Percentiles rank a stretch among this genome's conserved stretches.
Evolutionary conservation across 2,888 invertebrate species (phyloP).

Genomic region (Acleris laterana): DNA sequence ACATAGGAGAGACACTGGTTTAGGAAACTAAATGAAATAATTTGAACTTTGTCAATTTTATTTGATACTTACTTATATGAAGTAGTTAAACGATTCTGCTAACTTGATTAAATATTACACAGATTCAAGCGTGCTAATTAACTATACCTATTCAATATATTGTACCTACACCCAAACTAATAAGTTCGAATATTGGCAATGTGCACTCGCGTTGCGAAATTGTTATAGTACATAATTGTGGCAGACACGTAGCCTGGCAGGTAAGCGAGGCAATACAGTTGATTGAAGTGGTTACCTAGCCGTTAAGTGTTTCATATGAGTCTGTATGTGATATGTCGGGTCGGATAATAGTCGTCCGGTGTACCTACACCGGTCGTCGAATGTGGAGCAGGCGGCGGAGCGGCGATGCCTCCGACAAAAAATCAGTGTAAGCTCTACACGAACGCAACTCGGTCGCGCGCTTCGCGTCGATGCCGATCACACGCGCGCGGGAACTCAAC

Average conservation of each 20-base stretch:
- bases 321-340: slow-evolving; percentile 51
- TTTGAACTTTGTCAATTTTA: too few relatives aligned
- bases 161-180: slow-evolving; percentile 51
- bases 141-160: slow-evolving; percentile 10
- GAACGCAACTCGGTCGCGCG: slow-evolving; percentile 74
- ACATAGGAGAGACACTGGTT: too few relatives aligned
- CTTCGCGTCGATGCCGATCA: slow-evolving; percentile 46
- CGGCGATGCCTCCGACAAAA: slow-evolving; percentile 81
- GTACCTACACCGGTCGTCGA: slow-evolving; percentile 77
- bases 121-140: slow-evolving; percentile 9
- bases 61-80: neutral
- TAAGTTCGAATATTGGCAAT: slow-evolving; percentile 61
- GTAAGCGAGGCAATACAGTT: slow-evolving; percentile 68
- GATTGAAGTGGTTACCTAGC: slow-evolving; percentile 57
- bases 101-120: neutral
- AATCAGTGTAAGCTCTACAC: slow-evolving; percentile 82
- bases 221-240: slow-evolving; percentile 65
- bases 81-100: neutral
- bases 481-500: slow-evolving; percentile 38
- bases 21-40: too few relatives aligned
- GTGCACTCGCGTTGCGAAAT: slow-evolving; percentile 57
- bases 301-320: slow-evolving; percentile 53
- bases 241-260: slow-evolving; percentile 64
- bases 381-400: slow-evolving; percentile 76
- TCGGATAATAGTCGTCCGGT: slow-evolving; percentile 64